Evolutionary conservation across 2,797 vertebrate species (phyloP).

Genomic region (Phoebastria nigripes): DNA sequence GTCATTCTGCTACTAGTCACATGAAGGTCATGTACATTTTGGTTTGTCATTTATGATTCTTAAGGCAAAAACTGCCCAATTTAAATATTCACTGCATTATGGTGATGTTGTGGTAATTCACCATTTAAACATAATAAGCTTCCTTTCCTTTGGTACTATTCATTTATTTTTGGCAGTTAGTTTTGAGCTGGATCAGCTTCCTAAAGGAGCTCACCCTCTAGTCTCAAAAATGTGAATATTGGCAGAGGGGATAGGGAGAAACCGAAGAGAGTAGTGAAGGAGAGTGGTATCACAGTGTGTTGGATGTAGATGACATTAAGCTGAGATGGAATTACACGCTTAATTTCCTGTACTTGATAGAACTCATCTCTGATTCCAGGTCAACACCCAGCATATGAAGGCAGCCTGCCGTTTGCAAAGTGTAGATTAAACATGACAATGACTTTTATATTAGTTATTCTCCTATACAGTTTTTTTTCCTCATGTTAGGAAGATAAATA

Average conservation of each 20-base stretch:
- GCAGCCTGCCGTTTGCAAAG: background rate
- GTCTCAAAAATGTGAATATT: background rate
- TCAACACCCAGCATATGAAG: background rate
- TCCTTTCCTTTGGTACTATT: background rate
- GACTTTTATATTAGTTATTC: background rate
- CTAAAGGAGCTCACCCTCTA: background rate
- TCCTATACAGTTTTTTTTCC: background rate
- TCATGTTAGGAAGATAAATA: background rate
- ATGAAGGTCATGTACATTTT: background rate
- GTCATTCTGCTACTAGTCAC: background rate
- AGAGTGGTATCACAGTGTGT: background rate
- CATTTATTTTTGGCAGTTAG: background rate
- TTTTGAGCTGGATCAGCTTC: background rate
- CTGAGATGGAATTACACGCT: background rate
- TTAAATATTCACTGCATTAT: background rate
- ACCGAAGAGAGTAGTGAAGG: background rate
- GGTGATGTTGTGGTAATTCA: background rate
- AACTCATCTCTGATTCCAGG: background rate
- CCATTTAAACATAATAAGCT: background rate
- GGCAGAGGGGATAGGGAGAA: background rate
- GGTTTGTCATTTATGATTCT: background rate
- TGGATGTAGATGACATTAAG: background rate
- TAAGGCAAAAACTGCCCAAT: background rate
- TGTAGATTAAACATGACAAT: background rate
- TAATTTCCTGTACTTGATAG: slow-evolving; percentile 21